These are phyloP conservation scores for Pontoporia blainvillei DNA, from an alignment of 2,113 vertebrate species.

Conservation along the genomic window DNA sequence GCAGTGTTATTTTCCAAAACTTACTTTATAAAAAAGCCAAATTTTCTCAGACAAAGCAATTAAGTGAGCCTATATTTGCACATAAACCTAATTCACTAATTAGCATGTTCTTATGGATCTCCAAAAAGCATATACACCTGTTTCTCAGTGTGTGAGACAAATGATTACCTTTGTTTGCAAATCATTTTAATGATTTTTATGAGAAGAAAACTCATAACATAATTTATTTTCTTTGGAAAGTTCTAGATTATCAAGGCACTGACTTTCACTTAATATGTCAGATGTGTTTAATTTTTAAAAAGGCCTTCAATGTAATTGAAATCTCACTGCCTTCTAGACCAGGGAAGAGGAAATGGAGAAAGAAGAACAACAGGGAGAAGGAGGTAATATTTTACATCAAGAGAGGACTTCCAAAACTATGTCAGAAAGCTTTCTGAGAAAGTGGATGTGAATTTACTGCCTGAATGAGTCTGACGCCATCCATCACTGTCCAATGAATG, in stretches of 20 bases:
- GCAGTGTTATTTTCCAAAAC: slow-evolving; percentile 36
- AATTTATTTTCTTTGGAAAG: slow-evolving; percentile 22
- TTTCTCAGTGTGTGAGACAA: slow-evolving; percentile 52
- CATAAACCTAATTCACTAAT: slow-evolving; percentile 49
- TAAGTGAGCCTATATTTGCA: slow-evolving; percentile 50
- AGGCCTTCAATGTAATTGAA: not conserved
- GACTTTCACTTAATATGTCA: not conserved
- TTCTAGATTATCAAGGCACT: slow-evolving; percentile 6
- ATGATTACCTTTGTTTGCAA: slow-evolving; percentile 42
- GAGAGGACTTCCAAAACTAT: slow-evolving; percentile 27
- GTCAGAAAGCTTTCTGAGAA: slow-evolving; percentile 58
- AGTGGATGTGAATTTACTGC: slow-evolving; percentile 67
- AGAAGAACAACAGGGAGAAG: not conserved
- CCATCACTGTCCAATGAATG: slow-evolving; percentile 59
- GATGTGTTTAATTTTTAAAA: not conserved
- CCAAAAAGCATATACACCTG: slow-evolving; percentile 64
- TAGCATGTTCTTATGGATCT: slow-evolving; percentile 48
- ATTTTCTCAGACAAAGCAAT: slow-evolving; percentile 18
- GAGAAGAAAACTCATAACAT: slow-evolving; percentile 9
- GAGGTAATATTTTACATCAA: slow-evolving; percentile 49
- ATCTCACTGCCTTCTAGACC: not conserved
- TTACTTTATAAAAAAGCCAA: slow-evolving; percentile 14
- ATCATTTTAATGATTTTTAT: slow-evolving; percentile 21
- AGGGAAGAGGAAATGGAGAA: not conserved
- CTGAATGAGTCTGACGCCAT: slow-evolving; percentile 50